These are phyloP conservation scores for Oriolus oriolus DNA, from an alignment of 2,113 vertebrate genomes.

Conservation along the genomic window DNA sequence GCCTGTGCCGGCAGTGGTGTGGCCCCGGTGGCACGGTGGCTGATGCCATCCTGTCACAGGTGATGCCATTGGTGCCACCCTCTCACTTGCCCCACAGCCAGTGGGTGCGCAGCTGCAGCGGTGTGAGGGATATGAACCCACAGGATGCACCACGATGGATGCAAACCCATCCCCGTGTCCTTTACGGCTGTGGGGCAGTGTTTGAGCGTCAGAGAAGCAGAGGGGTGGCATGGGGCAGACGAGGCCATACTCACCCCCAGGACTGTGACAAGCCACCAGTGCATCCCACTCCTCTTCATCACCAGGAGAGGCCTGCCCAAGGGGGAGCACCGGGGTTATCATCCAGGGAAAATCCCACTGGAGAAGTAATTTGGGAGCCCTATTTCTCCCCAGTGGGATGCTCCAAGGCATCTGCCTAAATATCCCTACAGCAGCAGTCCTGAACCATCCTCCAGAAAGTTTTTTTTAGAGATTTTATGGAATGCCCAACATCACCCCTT, in stretches of 20 bases:
- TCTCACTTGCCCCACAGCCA: rapidly evolving
- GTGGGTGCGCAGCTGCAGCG: rapidly evolving
- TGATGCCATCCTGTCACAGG: not conserved
- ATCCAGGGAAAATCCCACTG: not conserved
- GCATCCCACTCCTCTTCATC: not conserved
- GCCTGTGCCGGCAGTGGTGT: rapidly evolving
- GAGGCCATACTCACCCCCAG: not conserved
- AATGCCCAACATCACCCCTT: not conserved
- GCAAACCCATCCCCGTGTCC: not conserved
- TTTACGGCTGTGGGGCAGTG: rapidly evolving
- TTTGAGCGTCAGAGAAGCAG: not conserved
- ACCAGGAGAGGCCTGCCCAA: not conserved
- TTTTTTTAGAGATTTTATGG: not conserved
- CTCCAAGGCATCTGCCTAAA: not conserved
- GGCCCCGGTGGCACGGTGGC: not conserved
- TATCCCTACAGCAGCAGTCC: not conserved
- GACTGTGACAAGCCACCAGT: not conserved
- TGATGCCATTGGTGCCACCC: rapidly evolving
- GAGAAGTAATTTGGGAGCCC: not conserved
- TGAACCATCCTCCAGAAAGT: rapidly evolving
- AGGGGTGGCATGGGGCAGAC: not conserved
- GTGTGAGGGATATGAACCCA: not conserved
- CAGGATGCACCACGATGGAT: rapidly evolving
- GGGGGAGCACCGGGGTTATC: not conserved
- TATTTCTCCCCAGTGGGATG: not conserved